phyloP scores from a whole-genome alignment of 2,113 vertebrate genomes.

The human (Homo sapiens) region GRCh38 chr6:162674001-162674500 shows the following conservation, averaged over 20 bases:
- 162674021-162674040: neutral
- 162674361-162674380: neutral
- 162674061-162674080: neutral
- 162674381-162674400: neutral
- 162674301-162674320: neutral
- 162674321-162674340: neutral
- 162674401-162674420: neutral
- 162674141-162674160: neutral
- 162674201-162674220: neutral
- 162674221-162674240: neutral
- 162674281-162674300: neutral
- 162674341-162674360: neutral
- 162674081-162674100: neutral
- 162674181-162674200: neutral
- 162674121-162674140: neutral
- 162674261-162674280: neutral
- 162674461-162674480: neutral
- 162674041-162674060: neutral
- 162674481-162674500: neutral
- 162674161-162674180: neutral
- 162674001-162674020: neutral
- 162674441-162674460: neutral
- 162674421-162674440: neutral
- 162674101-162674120: neutral
- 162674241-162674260: neutral